Percentiles rank a stretch among this genome's conserved stretches.
Evolutionary conservation across 2,797 vertebrate genomes (phyloP).

Genomic region (Delichon dasypus): DNA sequence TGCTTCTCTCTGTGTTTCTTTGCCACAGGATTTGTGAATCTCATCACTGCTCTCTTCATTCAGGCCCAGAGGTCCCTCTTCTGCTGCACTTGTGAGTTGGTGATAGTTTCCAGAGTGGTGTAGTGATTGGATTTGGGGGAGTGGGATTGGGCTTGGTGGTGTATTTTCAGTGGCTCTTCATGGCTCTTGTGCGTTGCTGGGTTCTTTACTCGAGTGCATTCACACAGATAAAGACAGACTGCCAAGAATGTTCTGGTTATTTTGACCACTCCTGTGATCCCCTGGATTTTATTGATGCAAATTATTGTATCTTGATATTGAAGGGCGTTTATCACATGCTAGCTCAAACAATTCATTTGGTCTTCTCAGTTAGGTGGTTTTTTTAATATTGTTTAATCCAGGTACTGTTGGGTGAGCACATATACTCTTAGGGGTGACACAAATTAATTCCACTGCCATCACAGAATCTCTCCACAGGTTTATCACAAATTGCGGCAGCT

Average conservation of each 20-base stretch:
- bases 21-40: not conserved
- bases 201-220: not conserved
- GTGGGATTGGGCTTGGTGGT: not conserved
- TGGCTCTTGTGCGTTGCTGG: not conserved
- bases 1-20: not conserved
- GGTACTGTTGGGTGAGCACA: not conserved
- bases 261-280: not conserved
- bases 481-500: conserved; percentile 52
- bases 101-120: not conserved
- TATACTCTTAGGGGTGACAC: conserved; percentile 1
- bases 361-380: not conserved
- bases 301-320: not conserved
- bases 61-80: not conserved
- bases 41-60: not conserved
- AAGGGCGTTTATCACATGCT: not conserved
- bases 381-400: conserved; percentile 1
- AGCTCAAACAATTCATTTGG: not conserved
- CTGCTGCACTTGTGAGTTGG: not conserved
- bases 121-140: not conserved
- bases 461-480: conserved; percentile 41
- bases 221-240: not conserved
- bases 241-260: not conserved
- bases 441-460: conserved; percentile 61
- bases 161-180: not conserved
- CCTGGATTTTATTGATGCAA: not conserved